Percentiles rank a stretch among this genome's conserved stretches.
These are phyloP conservation scores for Crocuta crocuta DNA, from an alignment of 2,113 vertebrate genomes.

Conservation along the genomic window DNA sequence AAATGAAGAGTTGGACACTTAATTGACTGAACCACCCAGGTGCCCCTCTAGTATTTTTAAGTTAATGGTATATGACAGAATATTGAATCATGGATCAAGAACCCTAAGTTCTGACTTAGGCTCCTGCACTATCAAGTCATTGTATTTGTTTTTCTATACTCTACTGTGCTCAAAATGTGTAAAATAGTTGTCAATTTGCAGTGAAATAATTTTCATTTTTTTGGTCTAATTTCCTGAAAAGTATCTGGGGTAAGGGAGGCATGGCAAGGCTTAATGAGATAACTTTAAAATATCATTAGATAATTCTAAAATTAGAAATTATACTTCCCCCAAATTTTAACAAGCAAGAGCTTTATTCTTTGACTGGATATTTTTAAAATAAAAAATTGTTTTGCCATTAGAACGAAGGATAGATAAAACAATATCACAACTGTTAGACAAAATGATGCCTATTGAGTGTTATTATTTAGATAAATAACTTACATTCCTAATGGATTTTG, in stretches of 20 bases:
- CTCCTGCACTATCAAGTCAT: not conserved
- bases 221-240: not conserved
- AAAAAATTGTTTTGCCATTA: not conserved
- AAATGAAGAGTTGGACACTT: too few species aligned
- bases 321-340: not conserved
- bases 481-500: not conserved
- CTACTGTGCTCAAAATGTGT: not conserved
- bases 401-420: not conserved
- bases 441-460: not conserved
- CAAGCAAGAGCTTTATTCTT: not conserved
- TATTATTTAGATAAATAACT: not conserved
- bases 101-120: not conserved
- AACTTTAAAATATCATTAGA: not conserved
- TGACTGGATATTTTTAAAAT: slow-evolving; percentile 16
- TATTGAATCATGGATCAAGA: not conserved
- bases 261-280: not conserved
- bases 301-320: not conserved
- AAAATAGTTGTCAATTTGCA: not conserved
- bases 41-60: not conserved
- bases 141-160: not conserved
- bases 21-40: too few species aligned
- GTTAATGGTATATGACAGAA: not conserved
- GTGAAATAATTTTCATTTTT: not conserved
- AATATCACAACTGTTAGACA: not conserved
- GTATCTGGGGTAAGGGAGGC: not conserved